Conservation (phyloP, 2,113 vertebrate genomes). For the Hydropotes inermis region DNA sequence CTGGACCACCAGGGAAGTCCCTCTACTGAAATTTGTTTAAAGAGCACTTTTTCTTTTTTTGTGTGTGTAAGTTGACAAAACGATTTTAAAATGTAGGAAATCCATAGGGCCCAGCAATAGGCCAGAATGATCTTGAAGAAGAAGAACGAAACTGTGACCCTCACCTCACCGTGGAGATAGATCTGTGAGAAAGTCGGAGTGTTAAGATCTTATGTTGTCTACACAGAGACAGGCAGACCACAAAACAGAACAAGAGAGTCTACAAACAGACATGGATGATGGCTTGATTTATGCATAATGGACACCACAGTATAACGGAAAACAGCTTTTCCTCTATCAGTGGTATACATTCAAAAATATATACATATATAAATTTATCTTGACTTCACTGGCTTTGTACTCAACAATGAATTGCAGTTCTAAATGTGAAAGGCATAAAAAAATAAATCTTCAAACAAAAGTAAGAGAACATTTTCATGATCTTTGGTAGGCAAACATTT, state of each 20-base stretch:
- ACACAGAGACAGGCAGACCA: not conserved
- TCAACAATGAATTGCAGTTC: not conserved
- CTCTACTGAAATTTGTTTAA: not conserved
- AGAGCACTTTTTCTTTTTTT: not conserved
- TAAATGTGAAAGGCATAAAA: not conserved
- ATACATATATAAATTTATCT: not conserved
- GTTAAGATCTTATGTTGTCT: fast-evolving
- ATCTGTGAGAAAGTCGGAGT: too few relatives aligned
- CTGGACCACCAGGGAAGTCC: not conserved
- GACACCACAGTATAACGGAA: not conserved
- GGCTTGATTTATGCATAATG: not conserved
- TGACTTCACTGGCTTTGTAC: too few relatives aligned
- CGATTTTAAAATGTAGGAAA: not conserved
- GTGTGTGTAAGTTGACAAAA: not conserved
- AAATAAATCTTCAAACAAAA: not conserved
- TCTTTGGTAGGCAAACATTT: not conserved
- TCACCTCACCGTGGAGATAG: fast-evolving
- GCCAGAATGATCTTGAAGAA: not conserved
- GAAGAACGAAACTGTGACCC: too few relatives aligned
- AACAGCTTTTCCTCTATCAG: not conserved
- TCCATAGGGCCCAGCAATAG: not conserved
- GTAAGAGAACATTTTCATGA: not conserved
- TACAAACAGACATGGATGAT: not conserved
- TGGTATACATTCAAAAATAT: not conserved
- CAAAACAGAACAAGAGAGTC: not conserved